Evolutionary conservation across 2,888 invertebrate genomes (phyloP), one percentile per base, ranked within the genome.

Genomic region (Macrophya annulata): DNA sequence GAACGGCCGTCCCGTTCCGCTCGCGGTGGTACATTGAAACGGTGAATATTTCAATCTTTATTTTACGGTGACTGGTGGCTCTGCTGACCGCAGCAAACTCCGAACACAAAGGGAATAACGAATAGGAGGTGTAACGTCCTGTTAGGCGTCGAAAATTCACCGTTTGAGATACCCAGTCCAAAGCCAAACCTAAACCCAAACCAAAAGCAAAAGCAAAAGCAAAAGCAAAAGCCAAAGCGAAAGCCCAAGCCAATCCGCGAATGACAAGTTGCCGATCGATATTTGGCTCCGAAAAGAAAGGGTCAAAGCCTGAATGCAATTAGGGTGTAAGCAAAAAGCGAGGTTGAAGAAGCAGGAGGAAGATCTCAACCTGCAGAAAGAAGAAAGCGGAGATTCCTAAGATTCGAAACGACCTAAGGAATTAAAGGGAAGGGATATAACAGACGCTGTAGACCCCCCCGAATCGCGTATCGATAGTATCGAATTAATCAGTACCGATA

Each of bases 11-110:
- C 4, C 21, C n/a, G 21, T n/a, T 45, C 74, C 45, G 43, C 17
- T 31, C 31, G 40, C 15, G 21, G 40, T 74, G 31, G 9, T 51
- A 25, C 8, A 17, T 9, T 12, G 81, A 21, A 21, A 62, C 62
- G 21, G 81, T 81, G 62, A 81, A 81, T 81, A 81, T 81, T 81
- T 81, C 81, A 81, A 81, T 81, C 81, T 81, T 81, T 81, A 81
- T 81, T 81, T 81, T 62, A 62, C 62, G 81, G 37, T n/a, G 43
- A 62, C 81, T 31, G 59, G 81, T 21, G 81, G 62, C 81, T 62
- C 62, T 81, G 62, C 81, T 81, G 81, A 81, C 62, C 81, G 62
- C 81, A 62, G 81, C 59, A 81, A 81, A 62, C 81, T 43, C 43
- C 15, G 81, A 81, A 81, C 81, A 81, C 81, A 81, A 81, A 81